These are phyloP conservation scores for fruit fly (Drosophila melanogaster) DNA, from an alignment of 1,140 invertebrate genomes.

Conservation along the genomic window Release_6_plus_ISO1_MT NT_037436.4:4356501-4357000, in stretches of 20 bases:
- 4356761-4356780: neutral
- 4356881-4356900: constrained; percentile 19
- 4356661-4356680: constrained; percentile 12
- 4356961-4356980: constrained; percentile 26
- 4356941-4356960: constrained; percentile 3
- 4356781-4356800: too few species aligned
- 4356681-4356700: neutral
- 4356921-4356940: constrained; percentile 13
- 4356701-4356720: constrained; percentile 8
- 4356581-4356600: constrained; percentile 40
- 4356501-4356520: constrained; percentile 36
- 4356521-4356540: neutral
- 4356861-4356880: constrained; percentile 12
- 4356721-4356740: constrained; percentile 17
- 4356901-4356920: constrained; percentile 7
- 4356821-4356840: neutral
- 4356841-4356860: neutral
- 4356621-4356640: constrained; percentile 50
- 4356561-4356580: constrained; percentile 12
- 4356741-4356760: neutral
- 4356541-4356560: constrained; percentile 10
- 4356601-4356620: constrained; percentile 53
- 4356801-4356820: too few species aligned
- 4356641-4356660: constrained; percentile 52
- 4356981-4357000: constrained; percentile 33